These are phyloP conservation scores for Liposcelis brunnea DNA, from an alignment of 2,888 invertebrate species.

Conservation along the genomic window DNA sequence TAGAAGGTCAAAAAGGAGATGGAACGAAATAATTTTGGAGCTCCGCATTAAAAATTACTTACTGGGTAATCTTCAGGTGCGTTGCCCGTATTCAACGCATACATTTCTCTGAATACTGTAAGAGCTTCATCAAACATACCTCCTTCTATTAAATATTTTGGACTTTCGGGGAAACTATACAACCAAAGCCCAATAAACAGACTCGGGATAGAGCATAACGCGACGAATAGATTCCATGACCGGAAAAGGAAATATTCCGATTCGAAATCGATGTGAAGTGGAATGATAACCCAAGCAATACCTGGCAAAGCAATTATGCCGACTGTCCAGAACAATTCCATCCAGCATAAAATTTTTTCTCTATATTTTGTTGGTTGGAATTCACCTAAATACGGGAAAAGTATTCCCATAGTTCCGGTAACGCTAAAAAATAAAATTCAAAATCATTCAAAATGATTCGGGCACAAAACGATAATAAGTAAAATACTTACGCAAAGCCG, in stretches of 20 bases:
- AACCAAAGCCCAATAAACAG: constrained; percentile 50
- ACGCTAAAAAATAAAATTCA: constrained; percentile 33
- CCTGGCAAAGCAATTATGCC: constrained; percentile 57
- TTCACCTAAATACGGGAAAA: constrained; percentile 66
- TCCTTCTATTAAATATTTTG: constrained; percentile 63
- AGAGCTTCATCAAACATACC: constrained; percentile 62
- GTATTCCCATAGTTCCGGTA: constrained; percentile 67
- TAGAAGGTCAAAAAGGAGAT: no score
- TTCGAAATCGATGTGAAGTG: constrained; percentile 42
- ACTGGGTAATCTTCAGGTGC: constrained; percentile 54
- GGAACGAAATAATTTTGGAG: no score
- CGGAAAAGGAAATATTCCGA: constrained; percentile 45
- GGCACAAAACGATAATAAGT: neutral
- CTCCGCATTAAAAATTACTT: no score
- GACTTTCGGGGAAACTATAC: constrained; percentile 61
- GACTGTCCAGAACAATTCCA: constrained; percentile 72
- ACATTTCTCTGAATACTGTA: constrained; percentile 47
- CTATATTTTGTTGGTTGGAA: constrained; percentile 64
- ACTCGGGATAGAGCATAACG: constrained; percentile 54
- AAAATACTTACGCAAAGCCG: constrained; percentile 59
- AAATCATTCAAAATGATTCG: neutral
- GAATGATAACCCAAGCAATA: constrained; percentile 64
- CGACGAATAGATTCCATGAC: constrained; percentile 68
- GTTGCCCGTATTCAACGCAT: constrained; percentile 52
- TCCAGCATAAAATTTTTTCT: constrained; percentile 66